Conservation (phyloP, 2,113 vertebrate genomes). For the Nicator chloris region DNA sequence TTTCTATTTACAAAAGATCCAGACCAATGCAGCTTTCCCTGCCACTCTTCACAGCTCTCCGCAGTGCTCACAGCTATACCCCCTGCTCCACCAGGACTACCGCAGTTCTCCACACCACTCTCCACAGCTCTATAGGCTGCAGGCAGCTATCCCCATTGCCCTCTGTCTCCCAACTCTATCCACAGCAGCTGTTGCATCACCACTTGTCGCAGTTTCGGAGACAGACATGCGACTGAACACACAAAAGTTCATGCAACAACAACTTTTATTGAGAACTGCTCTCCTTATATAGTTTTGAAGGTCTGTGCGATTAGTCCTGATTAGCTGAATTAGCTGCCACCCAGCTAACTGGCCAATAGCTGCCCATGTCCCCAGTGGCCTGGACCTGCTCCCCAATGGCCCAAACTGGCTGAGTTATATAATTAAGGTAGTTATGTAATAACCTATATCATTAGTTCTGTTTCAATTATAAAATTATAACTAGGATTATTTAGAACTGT, state of each 20-base stretch:
- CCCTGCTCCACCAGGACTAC: not conserved
- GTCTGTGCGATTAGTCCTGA: not conserved
- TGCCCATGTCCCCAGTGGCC: not conserved
- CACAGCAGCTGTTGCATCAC: not conserved
- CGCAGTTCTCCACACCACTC: rapidly evolving
- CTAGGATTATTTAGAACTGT: not conserved
- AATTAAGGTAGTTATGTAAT: not conserved
- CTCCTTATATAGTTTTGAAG: not conserved
- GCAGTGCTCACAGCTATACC: not conserved
- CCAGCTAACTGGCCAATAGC: not conserved
- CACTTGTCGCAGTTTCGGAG: not conserved
- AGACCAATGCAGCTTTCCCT: not conserved
- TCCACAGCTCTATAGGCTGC: not conserved
- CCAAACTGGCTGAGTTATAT: not conserved
- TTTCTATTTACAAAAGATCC: not conserved
- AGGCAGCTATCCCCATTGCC: not conserved
- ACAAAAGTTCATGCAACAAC: not conserved
- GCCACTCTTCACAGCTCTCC: not conserved
- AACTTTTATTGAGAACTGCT: not conserved
- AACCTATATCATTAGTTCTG: not conserved
- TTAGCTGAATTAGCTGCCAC: not conserved
- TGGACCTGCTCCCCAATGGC: not conserved
- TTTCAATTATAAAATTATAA: not conserved
- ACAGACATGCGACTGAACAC: not conserved
- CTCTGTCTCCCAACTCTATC: not conserved